Evolutionary conservation across 1,140 invertebrate genomes (phyloP).

Genomic region (Drosophila varians): DNA sequence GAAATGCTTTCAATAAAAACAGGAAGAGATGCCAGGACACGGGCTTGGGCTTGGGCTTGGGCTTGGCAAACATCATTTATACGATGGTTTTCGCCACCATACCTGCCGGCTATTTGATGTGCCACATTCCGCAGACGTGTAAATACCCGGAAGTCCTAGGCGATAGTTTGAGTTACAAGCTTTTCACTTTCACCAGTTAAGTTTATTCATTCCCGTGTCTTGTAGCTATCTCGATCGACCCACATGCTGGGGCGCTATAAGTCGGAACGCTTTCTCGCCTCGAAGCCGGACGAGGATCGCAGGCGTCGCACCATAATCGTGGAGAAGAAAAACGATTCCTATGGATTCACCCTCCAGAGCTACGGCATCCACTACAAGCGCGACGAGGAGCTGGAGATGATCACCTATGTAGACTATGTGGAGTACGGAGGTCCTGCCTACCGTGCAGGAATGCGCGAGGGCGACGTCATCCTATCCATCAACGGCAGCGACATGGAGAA

Average conservation of each 20-base stretch:
- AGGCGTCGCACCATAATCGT: constrained; percentile 94
- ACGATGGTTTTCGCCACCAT: constrained; percentile 35
- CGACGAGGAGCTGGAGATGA: constrained; percentile 92
- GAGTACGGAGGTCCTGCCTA: constrained; percentile 95
- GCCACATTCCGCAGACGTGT: constrained; percentile 51
- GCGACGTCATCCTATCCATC: constrained; percentile 97
- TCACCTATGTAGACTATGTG: constrained; percentile 98
- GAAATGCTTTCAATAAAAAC: constrained; percentile 58
- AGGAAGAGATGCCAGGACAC: constrained; percentile 30
- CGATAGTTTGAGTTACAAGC: constrained; percentile 45
- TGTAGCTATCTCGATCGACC: constrained; percentile 82
- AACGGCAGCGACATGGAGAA: constrained; percentile 96
- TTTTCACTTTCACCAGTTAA: constrained; percentile 30
- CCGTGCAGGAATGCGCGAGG: constrained; percentile 95
- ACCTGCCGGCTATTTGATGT: constrained; percentile 55
- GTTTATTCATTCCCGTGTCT: constrained; percentile 5
- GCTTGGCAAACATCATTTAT: constrained; percentile 59
- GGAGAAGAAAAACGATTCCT: constrained; percentile 95
- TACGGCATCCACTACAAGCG: constrained; percentile 98
- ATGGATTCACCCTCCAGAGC: constrained; percentile 96
- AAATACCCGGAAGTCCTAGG: constrained; percentile 43
- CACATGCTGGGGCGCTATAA: constrained; percentile 92
- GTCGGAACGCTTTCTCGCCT: constrained; percentile 89
- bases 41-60: constrained; percentile 4
- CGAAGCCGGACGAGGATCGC: constrained; percentile 92